Conservation (phyloP, 2,113 vertebrate genomes). For the Brachypodius melanocephalos region DNA sequence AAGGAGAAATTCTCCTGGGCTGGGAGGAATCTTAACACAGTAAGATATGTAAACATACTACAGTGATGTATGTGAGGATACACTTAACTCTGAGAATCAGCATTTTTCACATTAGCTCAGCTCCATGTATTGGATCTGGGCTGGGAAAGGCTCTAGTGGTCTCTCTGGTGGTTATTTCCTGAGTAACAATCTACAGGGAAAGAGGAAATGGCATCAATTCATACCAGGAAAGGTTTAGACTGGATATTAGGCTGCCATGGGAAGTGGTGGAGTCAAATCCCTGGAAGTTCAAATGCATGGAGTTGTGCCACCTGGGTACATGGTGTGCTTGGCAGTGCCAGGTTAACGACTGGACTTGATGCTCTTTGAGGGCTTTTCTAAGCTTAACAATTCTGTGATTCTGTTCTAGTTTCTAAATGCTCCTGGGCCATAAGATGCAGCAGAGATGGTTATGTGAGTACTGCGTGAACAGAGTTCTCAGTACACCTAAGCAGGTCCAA, state of each 20-base stretch:
- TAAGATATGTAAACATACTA: not conserved
- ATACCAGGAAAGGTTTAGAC: not conserved
- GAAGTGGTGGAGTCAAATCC: not conserved
- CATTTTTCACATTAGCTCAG: not conserved
- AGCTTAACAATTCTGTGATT: not conserved
- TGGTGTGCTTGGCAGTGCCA: not conserved
- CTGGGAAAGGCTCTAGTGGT: not conserved
- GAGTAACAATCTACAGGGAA: not conserved
- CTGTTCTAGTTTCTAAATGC: not conserved
- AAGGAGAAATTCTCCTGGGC: not conserved
- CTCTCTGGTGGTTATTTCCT: not conserved
- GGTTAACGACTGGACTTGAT: not conserved
- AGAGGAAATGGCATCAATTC: not conserved
- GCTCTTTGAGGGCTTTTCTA: not conserved
- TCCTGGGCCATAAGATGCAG: not conserved
- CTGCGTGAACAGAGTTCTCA: rapidly evolving
- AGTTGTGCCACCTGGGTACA: not conserved
- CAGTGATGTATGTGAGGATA: not conserved
- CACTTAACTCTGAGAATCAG: not conserved
- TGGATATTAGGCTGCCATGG: not conserved
- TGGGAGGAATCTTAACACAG: not conserved
- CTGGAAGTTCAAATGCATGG: not conserved
- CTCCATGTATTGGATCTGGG: not conserved
- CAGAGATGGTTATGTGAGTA: not conserved
- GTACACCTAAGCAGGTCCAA: not conserved